These are phyloP conservation scores for Rhinolophus ferrumequinum DNA, from an alignment of 2,113 vertebrate genomes.

Conservation along the genomic window DNA sequence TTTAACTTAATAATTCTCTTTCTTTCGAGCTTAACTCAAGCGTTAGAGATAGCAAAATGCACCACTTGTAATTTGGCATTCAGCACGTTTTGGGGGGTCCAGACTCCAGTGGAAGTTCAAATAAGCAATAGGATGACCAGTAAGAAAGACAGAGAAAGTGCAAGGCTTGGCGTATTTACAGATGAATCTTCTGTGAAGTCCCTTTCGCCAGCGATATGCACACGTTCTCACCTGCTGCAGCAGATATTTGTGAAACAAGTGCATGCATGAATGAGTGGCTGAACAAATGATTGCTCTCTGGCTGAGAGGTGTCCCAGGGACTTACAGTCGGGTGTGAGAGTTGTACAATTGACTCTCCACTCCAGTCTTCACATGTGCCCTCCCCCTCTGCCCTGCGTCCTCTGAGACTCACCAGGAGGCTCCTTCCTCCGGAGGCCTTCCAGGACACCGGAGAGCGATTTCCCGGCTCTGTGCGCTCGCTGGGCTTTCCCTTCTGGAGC, in stretches of 20 bases:
- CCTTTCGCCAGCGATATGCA: background rate
- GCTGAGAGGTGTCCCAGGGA: background rate
- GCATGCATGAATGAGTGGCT: background rate
- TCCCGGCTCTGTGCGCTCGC: accelerated
- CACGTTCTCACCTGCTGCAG: background rate
- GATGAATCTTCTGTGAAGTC: background rate
- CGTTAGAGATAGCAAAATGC: background rate
- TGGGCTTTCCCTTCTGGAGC: background rate
- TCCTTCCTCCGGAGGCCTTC: background rate
- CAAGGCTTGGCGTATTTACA: background rate
- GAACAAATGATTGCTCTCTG: background rate
- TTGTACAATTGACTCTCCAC: background rate
- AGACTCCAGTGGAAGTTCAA: background rate
- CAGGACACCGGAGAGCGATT: background rate
- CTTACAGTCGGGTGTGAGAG: background rate
- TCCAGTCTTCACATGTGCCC: background rate
- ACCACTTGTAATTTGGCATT: background rate
- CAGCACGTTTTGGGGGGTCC: background rate
- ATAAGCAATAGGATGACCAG: background rate
- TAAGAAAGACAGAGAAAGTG: background rate
- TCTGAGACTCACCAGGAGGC: background rate
- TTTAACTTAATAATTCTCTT: conserved; percentile 19
- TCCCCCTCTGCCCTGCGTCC: background rate
- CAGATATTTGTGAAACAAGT: background rate
- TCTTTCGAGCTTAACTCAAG: background rate